A percentile compares a stretch with the other conserved stretches of the same genome.
These are phyloP conservation scores for Megathymus violae DNA, from an alignment of 1,140 invertebrate species.

Conservation along the genomic window DNA sequence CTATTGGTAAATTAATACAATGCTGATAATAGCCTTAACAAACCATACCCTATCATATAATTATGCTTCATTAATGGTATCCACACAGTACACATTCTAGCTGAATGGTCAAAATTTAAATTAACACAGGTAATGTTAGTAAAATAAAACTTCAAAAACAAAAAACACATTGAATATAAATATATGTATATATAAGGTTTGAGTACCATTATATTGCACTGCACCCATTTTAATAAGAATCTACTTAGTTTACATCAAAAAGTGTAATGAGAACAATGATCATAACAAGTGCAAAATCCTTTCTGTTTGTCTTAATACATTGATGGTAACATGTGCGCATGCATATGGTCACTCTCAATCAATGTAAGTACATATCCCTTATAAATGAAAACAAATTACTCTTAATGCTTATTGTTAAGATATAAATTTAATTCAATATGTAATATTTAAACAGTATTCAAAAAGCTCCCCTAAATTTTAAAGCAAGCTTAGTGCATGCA, in stretches of 20 bases:
- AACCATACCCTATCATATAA: slow-evolving; percentile 42
- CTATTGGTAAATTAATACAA: slow-evolving; percentile 60
- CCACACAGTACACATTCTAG: slow-evolving; percentile 52
- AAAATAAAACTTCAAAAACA: slow-evolving; percentile 45
- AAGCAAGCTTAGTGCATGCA: slow-evolving; percentile 76
- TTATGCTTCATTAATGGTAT: slow-evolving; percentile 41
- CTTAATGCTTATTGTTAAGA: slow-evolving; percentile 51
- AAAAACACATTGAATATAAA: slow-evolving; percentile 26
- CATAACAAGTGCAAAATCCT: slow-evolving; percentile 40
- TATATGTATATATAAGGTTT: slow-evolving; percentile 32
- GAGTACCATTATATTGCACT: slow-evolving; percentile 65
- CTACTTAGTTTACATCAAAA: slow-evolving; percentile 46
- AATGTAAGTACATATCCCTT: slow-evolving; percentile 62
- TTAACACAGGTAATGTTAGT: slow-evolving; percentile 33
- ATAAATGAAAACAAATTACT: slow-evolving; percentile 52
- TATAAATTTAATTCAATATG: slow-evolving; percentile 68
- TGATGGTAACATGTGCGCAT: slow-evolving; percentile 37
- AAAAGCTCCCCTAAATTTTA: slow-evolving; percentile 68
- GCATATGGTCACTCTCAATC: slow-evolving; percentile 46
- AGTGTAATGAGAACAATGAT: slow-evolving; percentile 49
- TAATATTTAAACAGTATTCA: slow-evolving; percentile 61
- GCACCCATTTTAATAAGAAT: slow-evolving; percentile 57
- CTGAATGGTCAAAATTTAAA: slow-evolving; percentile 54
- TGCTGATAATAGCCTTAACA: slow-evolving; percentile 52
- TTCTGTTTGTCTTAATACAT: slow-evolving; percentile 28